phyloP scores from a whole-genome alignment of 2,113 vertebrate genomes.

The Corythornis cristatus region DNA sequence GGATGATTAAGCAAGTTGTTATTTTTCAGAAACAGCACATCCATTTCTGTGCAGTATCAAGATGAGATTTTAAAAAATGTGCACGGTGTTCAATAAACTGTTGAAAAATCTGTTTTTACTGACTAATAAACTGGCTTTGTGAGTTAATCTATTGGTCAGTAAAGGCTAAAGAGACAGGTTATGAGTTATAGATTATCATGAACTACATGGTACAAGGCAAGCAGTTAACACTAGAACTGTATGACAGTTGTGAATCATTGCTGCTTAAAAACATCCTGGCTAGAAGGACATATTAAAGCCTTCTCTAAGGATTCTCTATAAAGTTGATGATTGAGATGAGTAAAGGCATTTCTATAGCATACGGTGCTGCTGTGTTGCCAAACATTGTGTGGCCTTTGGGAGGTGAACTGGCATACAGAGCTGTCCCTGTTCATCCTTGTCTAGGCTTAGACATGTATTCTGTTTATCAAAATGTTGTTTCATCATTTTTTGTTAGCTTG shows the following conservation, averaged over 20 bases:
- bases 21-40: not conserved
- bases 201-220: not conserved
- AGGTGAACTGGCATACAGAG: not conserved
- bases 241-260: not conserved
- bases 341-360: not conserved
- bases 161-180: not conserved
- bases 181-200: not conserved
- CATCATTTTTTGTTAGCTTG: not conserved
- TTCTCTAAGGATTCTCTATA: not conserved
- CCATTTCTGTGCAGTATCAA: not conserved
- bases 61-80: not conserved
- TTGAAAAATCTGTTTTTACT: not conserved
- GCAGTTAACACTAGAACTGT: not conserved
- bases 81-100: not conserved
- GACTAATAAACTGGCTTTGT: not conserved
- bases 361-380: not conserved
- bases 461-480: not conserved
- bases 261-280: not conserved
- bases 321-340: not conserved
- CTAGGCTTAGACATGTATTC: not conserved
- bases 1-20: not conserved
- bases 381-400: not conserved
- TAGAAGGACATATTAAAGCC: not conserved
- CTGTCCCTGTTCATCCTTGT: not conserved
- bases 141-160: not conserved